Evolutionary conservation across 92 coral and sea anemone genomes (phyloP), one percentile per base, ranked within the genome.

Genomic region (Parazoanthus atlanticus): DNA sequence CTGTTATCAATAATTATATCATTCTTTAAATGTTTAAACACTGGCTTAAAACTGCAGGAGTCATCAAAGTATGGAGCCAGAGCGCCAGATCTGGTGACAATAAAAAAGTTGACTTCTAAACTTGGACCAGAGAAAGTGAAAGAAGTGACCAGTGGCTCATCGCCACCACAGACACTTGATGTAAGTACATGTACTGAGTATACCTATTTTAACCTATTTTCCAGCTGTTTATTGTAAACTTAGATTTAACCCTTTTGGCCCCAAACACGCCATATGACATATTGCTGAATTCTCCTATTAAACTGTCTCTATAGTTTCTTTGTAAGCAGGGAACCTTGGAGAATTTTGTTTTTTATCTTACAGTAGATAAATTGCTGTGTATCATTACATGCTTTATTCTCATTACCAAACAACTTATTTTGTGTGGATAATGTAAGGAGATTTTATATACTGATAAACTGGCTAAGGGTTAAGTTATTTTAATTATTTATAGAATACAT

Each of bases 51-150:
- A 80, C 6, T 54, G 9, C 82, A 91, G 89, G 86, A 79, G 41
- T 89, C 85, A 76, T 86, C 90, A 31, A 86, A 74, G 33, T 77
- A 76, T 54, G 82, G 89, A 13, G 81, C 52, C 26, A 94, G 85
- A 74, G 98, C 91, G 7, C 98, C 99, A 47, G 99, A 97, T 78
- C 85, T 90, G 36, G 88, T 92, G 6, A 90, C 89, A 13, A 96
- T 97, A 34, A 95, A 94, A 88, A 93, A 92, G 43, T 86, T 95
- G 11, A 97, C 99, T 17, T 89, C 95, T 2, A 91, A 86, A 61
- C 86, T 94, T 76, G 93, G 88, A 65, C 86, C 93, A 65, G 95
- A 90, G 38, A 95, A 97, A 69, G 95, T 91, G 83, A 94, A 85
- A 65, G 98, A 94, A 34, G 65, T 93, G 0, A 80, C 93, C 16